Evolutionary conservation across 2,113 vertebrate species (phyloP).

Genomic region (Rattus norvegicus): DNA sequence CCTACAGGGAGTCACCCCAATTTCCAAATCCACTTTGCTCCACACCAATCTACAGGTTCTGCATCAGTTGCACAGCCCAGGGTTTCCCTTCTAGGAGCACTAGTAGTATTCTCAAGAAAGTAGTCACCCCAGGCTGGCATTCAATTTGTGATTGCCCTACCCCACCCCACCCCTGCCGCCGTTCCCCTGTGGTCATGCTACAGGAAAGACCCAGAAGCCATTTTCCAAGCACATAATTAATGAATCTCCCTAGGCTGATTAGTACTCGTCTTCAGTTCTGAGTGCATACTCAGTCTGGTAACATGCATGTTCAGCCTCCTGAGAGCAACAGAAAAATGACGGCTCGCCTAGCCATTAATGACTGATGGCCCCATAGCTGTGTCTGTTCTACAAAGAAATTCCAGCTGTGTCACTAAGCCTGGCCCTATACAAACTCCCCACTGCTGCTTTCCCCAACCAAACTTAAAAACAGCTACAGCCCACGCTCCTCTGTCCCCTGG

Average conservation of each 20-base stretch:
- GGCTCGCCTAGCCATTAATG: rapidly evolving
- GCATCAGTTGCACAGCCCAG: no score
- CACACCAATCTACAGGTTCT: background rate
- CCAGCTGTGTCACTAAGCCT: background rate
- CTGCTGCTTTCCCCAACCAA: background rate
- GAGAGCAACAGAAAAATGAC: background rate
- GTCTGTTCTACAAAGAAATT: background rate
- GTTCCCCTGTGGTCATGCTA: background rate
- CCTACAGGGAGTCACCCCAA: rapidly evolving
- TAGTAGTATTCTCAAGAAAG: background rate
- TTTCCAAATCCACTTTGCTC: background rate
- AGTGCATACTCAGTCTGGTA: background rate
- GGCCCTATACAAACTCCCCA: background rate
- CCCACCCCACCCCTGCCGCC: background rate
- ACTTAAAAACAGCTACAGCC: background rate
- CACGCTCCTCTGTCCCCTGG: rapidly evolving
- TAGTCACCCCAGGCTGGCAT: background rate
- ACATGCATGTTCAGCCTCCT: background rate
- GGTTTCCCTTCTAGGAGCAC: background rate
- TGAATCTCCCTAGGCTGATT: background rate
- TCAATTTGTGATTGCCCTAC: background rate
- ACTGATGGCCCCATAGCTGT: rapidly evolving
- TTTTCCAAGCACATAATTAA: background rate
- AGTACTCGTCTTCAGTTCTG: no score
- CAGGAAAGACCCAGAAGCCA: background rate